Conservation (phyloP, 2,888 invertebrate species). For the Mesopsocus fuscifrons region DNA sequence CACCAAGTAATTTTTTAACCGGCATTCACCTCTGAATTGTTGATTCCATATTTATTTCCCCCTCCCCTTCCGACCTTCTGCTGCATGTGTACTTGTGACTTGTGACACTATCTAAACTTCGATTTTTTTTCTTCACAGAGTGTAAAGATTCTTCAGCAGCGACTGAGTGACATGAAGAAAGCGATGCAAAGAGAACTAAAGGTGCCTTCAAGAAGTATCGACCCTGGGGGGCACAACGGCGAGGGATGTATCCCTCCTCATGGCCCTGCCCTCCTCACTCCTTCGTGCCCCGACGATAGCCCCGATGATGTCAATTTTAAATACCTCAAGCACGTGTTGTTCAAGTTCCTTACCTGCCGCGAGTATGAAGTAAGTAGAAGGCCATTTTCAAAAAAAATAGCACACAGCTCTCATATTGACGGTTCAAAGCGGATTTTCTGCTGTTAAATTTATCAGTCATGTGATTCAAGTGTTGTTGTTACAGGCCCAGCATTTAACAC, state of each 20-base stretch:
- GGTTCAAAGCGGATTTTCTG: no score
- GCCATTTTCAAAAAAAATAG: no score
- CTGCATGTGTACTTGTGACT: no score
- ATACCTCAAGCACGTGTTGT: conserved; percentile 82
- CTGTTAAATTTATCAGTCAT: no score
- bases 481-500: conserved; percentile 71
- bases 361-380: conserved; percentile 38
- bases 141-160: conserved; percentile 73
- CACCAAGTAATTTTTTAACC: no score
- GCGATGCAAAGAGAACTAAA: conserved; percentile 73
- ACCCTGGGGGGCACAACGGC: conserved; percentile 18
- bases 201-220: conserved; percentile 28
- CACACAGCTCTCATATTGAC: no score
- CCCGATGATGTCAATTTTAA: conserved; percentile 58
- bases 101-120: no score
- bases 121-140: conserved; percentile 35
- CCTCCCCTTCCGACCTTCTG: no score
- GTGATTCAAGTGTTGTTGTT: conserved; percentile 3
- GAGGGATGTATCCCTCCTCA: conserved; percentile 4
- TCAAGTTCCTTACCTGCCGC: conserved; percentile 77
- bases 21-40: no score
- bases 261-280: background rate
- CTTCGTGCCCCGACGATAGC: conserved; percentile 18
- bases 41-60: no score
- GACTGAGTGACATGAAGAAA: conserved; percentile 77